Base-by-base conservation (phyloP, 2,797 vertebrate species). In the Pseudomugil gertrudae region DNA sequence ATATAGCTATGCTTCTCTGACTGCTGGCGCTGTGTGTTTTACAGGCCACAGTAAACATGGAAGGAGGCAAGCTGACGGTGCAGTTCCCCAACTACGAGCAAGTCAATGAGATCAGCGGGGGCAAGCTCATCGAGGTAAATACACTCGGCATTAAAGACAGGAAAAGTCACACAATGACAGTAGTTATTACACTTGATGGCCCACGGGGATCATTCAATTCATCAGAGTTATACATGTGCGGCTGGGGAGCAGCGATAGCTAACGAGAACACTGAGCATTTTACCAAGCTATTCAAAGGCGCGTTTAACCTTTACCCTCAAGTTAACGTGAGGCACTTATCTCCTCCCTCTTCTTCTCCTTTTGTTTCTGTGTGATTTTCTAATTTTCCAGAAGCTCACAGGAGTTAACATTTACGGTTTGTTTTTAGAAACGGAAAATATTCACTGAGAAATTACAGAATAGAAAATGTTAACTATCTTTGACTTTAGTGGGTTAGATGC, bases 21-120 rank as follows among this genome's bases (percentile, higher is more conserved):
- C 33, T 66, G 23, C 76, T 58, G 15, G 9, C 47, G 27, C 3
- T 5, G 60, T 54, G 9, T 50, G 40, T 55, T 81, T 86, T 53
- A 68, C 74, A 99, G 97, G 96, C 94, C 80, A 95, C 89, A 0
- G 95, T 98, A 83, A 76, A 86, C 68, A 87, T 95, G 90, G 95
- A 98, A 26, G 95, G 85, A 17, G 91, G 87, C 52, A 97, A 97
- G 89, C 60, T 98, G 64, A 80, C 82, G 9, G 93, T 88, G 11
- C 78, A 90, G 5, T 98, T 97, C 80, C 95, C 96, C 72, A 97
- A 96, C 85, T 99, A 97, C 84, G 84, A 59, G 57, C 95, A 97
- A 68, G 94, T 93, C 66, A 87, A 93, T 19, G 97, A 98, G 93
- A 91, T 98, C 63, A 81, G 62, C 14, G 95, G 93, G 8, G 96